These are phyloP conservation scores for Solenopsis fugax DNA, from an alignment of 1,140 invertebrate genomes.

Conservation along the genomic window DNA sequence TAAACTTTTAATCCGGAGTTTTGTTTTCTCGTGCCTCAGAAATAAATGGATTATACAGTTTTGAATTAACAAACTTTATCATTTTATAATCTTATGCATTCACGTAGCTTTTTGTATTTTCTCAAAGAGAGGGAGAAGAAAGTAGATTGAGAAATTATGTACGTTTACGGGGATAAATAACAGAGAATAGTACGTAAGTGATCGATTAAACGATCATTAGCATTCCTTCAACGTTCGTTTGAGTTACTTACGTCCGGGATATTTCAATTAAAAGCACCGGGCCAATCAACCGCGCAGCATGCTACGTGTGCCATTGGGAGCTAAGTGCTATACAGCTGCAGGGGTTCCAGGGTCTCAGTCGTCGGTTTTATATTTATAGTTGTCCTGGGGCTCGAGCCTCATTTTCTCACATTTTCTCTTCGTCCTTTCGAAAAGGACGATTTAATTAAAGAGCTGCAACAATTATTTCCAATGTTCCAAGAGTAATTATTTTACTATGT, in stretches of 20 bases:
- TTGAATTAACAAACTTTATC: background rate
- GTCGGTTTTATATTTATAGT: constrained; percentile 25
- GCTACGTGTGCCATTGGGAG: constrained; percentile 68
- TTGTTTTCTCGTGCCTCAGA: background rate
- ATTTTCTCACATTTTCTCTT: background rate
- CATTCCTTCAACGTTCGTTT: constrained; percentile 62
- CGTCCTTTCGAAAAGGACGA: background rate
- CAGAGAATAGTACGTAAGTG: background rate
- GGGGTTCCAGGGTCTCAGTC: constrained; percentile 43
- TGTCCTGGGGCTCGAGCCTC: background rate
- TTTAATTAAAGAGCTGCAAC: background rate
- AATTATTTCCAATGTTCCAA: constrained; percentile 12
- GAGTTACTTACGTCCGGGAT: constrained; percentile 78
- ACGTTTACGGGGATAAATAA: background rate
- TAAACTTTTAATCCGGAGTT: background rate
- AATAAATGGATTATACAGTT: background rate
- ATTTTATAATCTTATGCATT: background rate
- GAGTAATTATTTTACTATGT: background rate
- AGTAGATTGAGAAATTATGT: background rate
- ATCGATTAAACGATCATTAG: background rate
- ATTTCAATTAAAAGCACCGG: constrained; percentile 79
- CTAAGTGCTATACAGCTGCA: constrained; percentile 48
- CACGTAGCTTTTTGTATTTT: background rate
- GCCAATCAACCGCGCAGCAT: constrained; percentile 74
- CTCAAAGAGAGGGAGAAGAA: background rate